Conservation (phyloP, 2,888 invertebrate genomes). For the Aleiodes alternator region DNA sequence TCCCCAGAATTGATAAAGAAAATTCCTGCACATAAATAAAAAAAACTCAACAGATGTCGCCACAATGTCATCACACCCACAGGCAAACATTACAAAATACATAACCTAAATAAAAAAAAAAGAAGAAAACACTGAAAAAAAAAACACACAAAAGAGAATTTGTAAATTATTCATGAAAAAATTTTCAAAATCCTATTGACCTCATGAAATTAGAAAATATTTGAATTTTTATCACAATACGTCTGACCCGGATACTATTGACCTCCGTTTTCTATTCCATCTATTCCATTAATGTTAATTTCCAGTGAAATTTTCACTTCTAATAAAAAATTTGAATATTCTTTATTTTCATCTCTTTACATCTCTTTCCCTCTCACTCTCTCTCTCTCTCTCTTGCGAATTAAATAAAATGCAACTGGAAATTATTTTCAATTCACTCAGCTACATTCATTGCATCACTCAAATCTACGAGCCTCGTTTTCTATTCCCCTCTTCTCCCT, state of each 20-base stretch:
- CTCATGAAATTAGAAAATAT: conserved; percentile 2
- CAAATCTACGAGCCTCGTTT: conserved; percentile 33
- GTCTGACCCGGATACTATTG: conserved; percentile 25
- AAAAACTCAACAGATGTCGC: conserved; percentile 12
- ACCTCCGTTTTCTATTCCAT: conserved; percentile 19
- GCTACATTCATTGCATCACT: conserved; percentile 28
- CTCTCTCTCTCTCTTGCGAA: not conserved
- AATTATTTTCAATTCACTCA: conserved; percentile 26
- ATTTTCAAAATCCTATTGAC: not conserved
- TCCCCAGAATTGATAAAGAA: not conserved
- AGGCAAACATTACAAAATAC: conserved; percentile 2
- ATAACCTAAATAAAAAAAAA: conserved; percentile 2
- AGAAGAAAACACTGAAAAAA: not conserved
- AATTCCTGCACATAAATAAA: conserved; percentile 8
- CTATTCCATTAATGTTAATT: conserved; percentile 22
- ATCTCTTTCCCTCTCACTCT: no score
- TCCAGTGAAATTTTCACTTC: conserved; percentile 1
- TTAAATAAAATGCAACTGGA: conserved; percentile 2
- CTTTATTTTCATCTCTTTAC: not conserved
- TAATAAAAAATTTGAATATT: not conserved
- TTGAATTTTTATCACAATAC: conserved; percentile 17
- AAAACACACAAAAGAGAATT: not conserved
- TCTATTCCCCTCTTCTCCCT: conserved; percentile 10
- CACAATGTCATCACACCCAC: not conserved
- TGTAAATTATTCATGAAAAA: not conserved